phyloP scores from a whole-genome alignment of 2,797 vertebrate species.

The Pachyuromys duprasi region DNA sequence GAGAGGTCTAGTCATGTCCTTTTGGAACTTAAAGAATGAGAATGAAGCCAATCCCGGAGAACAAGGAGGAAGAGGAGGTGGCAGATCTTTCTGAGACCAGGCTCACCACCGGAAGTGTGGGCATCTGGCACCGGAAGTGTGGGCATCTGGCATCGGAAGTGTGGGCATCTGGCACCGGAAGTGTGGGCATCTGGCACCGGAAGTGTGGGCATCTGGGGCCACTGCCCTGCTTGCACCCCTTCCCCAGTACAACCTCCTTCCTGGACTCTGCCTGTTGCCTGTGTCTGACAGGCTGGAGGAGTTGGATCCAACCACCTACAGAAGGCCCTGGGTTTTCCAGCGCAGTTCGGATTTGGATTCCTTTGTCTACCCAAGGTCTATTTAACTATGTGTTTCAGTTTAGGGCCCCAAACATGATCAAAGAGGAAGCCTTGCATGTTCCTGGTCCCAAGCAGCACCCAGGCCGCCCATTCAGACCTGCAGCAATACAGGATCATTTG shows the following conservation, averaged over 20 bases:
- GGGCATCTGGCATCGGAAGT: conserved; percentile 55
- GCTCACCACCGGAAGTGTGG: conserved; percentile 52
- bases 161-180: conserved; percentile 56
- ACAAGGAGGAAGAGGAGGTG: not conserved
- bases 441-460: not conserved
- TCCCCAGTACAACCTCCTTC: conserved; percentile 7
- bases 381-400: not conserved
- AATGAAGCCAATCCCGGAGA: not conserved
- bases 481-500: not conserved
- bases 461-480: not conserved
- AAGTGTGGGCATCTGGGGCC: conserved; percentile 49
- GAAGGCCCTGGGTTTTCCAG: conserved; percentile 19
- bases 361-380: not conserved
- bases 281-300: conserved; percentile 2
- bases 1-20: not conserved
- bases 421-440: not conserved
- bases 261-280: not conserved
- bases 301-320: conserved; percentile 4
- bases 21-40: not conserved
- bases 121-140: too few relatives aligned
- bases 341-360: conserved; percentile 30
- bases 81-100: not conserved
- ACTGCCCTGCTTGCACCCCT: not conserved
- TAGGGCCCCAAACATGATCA: not conserved
- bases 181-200: conserved; percentile 56